Evolutionary conservation across 2,113 vertebrate species (phyloP).

Genomic region (Pomatorhinus ruficollis): DNA sequence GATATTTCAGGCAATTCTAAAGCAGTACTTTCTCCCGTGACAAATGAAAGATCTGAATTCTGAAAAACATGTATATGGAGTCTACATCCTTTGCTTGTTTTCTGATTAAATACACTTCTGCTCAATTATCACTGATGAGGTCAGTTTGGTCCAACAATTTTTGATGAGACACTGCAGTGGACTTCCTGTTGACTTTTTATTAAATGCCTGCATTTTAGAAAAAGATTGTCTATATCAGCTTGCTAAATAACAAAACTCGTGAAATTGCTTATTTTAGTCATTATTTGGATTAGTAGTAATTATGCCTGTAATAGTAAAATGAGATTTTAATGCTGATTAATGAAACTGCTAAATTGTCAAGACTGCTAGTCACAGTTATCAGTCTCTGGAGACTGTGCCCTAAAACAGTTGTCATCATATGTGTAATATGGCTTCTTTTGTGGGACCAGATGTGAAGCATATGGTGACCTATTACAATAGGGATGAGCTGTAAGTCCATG

Average conservation of each 20-base stretch:
- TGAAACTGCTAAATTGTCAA: conserved; percentile 30
- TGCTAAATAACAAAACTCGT: not conserved
- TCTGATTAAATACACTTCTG: conserved; percentile 30
- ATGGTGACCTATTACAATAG: conserved; percentile 40
- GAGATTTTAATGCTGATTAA: conserved; percentile 56
- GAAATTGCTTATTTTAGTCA: not conserved
- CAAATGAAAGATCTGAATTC: not conserved
- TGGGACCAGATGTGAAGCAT: conserved; percentile 61
- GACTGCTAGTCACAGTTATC: not conserved
- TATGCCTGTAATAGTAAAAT: conserved; percentile 27
- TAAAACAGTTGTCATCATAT: not conserved
- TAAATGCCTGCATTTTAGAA: not conserved
- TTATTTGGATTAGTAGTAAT: not conserved
- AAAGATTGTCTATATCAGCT: not conserved
- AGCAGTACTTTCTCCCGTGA: not conserved
- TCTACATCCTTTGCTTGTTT: not conserved
- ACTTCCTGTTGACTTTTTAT: not conserved
- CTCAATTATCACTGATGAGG: not conserved
- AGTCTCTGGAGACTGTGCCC: conserved; percentile 2
- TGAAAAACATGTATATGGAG: not conserved
- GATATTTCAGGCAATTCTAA: not conserved
- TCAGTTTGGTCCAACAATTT: not conserved
- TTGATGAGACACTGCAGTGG: not conserved
- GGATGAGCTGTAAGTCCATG: not conserved
- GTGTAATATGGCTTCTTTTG: conserved; percentile 13